Evolutionary conservation across 92 coral and sea anemone genomes (phyloP).

Genomic region (Porites lobata): DNA sequence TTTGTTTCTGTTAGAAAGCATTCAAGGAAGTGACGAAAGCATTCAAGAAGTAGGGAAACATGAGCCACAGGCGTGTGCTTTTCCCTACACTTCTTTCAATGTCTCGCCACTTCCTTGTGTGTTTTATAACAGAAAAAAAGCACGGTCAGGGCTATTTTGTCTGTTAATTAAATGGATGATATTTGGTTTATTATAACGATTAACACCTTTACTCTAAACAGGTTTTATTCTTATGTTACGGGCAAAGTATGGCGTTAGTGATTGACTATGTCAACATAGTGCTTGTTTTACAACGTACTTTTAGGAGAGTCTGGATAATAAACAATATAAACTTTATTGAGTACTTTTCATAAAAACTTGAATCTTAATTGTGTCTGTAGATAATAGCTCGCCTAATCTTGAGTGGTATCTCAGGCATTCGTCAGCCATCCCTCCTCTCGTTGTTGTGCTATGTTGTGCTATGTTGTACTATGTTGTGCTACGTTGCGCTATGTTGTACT

Average conservation of each 20-base stretch:
- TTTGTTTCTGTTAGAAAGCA: no score
- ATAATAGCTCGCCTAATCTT: no score
- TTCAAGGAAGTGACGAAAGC: no score
- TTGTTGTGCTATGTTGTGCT: no score
- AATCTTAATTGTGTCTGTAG: no score
- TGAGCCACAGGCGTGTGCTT: no score
- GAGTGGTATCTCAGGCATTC: no score
- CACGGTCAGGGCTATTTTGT: conserved; percentile 35
- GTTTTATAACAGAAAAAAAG: conserved; percentile 18
- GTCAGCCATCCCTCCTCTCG: no score
- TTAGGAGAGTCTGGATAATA: conserved; percentile 28
- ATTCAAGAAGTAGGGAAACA: no score
- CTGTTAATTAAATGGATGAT: conserved; percentile 18
- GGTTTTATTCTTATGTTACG: conserved; percentile 25
- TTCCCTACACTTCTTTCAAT: conserved; percentile 15
- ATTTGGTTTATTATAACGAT: conserved; percentile 11
- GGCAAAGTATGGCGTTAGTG: conserved; percentile 13
- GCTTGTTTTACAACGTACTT: conserved; percentile 27
- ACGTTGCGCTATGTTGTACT: no score
- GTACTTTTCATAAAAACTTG: not conserved
- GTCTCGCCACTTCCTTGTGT: conserved; percentile 10
- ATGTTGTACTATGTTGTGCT: no score
- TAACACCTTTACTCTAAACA: conserved; percentile 31
- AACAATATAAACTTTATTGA: conserved; percentile 6
- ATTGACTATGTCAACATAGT: conserved; percentile 24